Percentiles rank a stretch among this genome's conserved stretches.
Evolutionary conservation across 2,888 invertebrate species (phyloP).

Genomic region (Andricus quercusramuli): DNA sequence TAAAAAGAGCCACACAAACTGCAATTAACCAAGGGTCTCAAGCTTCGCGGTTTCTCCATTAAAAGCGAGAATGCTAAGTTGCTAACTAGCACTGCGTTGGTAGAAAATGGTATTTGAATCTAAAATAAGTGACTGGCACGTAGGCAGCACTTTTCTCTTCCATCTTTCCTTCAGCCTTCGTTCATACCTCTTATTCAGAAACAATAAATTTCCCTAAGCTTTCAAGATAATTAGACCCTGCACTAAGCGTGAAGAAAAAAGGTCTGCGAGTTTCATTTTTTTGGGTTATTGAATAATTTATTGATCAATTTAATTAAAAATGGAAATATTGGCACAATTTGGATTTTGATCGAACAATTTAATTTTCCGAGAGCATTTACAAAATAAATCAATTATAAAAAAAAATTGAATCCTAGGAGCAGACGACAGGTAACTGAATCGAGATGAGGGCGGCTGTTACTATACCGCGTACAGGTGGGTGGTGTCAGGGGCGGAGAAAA

Average conservation of each 20-base stretch:
- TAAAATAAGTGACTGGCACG: slow-evolving; percentile 27
- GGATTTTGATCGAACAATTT: no score
- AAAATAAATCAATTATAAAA: neutral
- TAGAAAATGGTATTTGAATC: slow-evolving; percentile 32
- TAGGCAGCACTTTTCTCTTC: slow-evolving; percentile 29
- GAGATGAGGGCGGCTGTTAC: slow-evolving; percentile 66
- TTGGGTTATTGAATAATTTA: no score
- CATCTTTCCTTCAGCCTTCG: slow-evolving; percentile 6
- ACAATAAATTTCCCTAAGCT: neutral
- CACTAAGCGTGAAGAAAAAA: neutral
- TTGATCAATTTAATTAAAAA: no score
- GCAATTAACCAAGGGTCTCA: slow-evolving; percentile 7
- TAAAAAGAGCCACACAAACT: slow-evolving; percentile 8
- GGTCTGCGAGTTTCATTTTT: neutral
- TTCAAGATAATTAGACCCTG: neutral
- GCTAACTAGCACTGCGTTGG: slow-evolving; percentile 33
- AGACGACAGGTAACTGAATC: slow-evolving; percentile 20
- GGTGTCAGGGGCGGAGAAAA: slow-evolving; percentile 65
- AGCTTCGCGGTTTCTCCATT: slow-evolving; percentile 19
- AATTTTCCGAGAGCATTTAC: neutral
- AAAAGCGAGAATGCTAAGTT: slow-evolving; percentile 30
- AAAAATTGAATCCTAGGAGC: neutral
- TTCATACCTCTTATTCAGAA: slow-evolving; percentile 10
- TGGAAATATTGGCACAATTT: no score
- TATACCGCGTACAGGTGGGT: slow-evolving; percentile 72